Evolutionary conservation across 2,113 vertebrate species (phyloP).

Genomic region (Coryphaenoides rupestris): DNA sequence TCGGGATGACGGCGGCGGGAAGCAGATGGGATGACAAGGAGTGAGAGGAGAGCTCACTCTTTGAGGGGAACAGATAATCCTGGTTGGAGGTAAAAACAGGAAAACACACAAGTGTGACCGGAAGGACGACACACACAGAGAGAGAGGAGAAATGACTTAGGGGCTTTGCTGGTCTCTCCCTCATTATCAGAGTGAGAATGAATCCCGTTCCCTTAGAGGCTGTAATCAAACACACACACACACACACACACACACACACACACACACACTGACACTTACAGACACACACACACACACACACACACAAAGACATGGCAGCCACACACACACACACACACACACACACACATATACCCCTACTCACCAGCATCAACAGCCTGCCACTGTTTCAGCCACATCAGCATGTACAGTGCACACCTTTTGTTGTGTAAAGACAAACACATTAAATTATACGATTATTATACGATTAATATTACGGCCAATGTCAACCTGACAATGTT

Average conservation of each 20-base stretch:
- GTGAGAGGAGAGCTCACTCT: background rate
- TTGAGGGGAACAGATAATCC: conserved; percentile 13
- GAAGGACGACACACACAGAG: conserved; percentile 56
- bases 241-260: background rate
- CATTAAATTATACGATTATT: no score
- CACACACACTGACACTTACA: conserved; percentile 22
- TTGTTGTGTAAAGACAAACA: background rate
- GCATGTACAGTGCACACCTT: no score
- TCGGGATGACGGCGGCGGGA: background rate
- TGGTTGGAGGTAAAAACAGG: conserved; percentile 19
- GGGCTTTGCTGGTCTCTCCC: conserved; percentile 68
- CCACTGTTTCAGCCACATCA: no score
- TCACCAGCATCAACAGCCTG: no score
- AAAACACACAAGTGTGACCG: conserved; percentile 46
- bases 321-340: conserved; percentile 7
- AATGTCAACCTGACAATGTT: no score
- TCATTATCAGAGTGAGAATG: conserved; percentile 73
- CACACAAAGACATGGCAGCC: conserved; percentile 3
- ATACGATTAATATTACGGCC: no score
- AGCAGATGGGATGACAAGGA: background rate
- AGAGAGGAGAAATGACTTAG: conserved; percentile 67
- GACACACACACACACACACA: conserved; percentile 27
- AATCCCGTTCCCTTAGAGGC: conserved; percentile 65
- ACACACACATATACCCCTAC: background rate
- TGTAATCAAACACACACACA: conserved; percentile 65